These are phyloP conservation scores for Furnarius figulus DNA, from an alignment of 2,113 vertebrate species.

Conservation along the genomic window DNA sequence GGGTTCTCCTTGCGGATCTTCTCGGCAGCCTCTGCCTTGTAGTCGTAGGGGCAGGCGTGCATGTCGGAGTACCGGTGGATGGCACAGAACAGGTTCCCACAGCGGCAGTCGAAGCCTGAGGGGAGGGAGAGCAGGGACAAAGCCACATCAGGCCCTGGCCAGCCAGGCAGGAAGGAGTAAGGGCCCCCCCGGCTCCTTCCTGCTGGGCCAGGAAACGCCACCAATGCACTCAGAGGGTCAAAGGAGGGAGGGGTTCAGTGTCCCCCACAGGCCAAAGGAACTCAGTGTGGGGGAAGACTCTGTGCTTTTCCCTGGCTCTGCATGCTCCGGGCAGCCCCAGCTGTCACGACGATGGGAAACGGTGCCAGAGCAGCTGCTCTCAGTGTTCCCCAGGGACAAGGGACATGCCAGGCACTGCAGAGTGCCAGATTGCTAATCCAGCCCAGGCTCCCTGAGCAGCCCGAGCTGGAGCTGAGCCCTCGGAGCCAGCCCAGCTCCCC, in stretches of 20 bases:
- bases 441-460: background rate
- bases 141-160: background rate
- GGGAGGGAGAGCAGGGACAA: background rate
- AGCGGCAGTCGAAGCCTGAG: constrained; percentile 89
- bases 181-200: background rate
- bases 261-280: background rate
- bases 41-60: constrained; percentile 89
- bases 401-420: background rate
- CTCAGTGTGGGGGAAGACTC: background rate
- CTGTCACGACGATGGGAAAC: background rate
- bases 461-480: background rate
- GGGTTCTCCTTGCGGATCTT: constrained; percentile 92
- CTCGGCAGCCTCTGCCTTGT: constrained; percentile 86
- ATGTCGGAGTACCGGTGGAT: constrained; percentile 90
- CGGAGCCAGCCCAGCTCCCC: background rate
- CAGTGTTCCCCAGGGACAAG: rapidly evolving
- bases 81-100: constrained; percentile 89
- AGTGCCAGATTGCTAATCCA: background rate
- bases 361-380: constrained; percentile 22
- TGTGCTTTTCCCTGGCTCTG: background rate
- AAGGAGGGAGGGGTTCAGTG: rapidly evolving
- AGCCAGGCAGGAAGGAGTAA: background rate
- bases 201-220: background rate
- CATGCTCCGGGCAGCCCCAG: background rate
- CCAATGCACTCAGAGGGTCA: background rate